Percentiles rank a stretch among this genome's conserved stretches.
These are phyloP conservation scores for Platichthys stellatus DNA, from an alignment of 2,113 vertebrate genomes.

Conservation along the genomic window DNA sequence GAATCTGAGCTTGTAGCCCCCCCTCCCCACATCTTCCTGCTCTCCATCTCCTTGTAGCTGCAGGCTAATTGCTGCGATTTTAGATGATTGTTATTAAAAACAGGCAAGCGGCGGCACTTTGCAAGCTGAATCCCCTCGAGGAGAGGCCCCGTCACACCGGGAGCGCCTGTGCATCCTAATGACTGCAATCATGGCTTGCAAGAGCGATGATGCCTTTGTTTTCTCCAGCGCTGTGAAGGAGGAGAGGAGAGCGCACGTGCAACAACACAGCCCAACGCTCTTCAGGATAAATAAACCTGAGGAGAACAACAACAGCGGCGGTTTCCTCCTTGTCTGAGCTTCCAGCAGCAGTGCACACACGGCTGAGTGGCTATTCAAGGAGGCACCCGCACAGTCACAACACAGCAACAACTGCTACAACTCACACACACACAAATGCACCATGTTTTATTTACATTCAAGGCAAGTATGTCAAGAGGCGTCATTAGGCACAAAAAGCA, in stretches of 20 bases:
- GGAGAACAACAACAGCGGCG: conserved; percentile 34
- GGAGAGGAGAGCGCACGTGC: conserved; percentile 53
- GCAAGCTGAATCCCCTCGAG: conserved; percentile 67
- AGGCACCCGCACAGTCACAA: background rate
- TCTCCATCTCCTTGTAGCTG: conserved; percentile 72
- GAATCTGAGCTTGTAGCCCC: conserved; percentile 50
- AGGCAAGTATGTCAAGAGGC: conserved; percentile 17
- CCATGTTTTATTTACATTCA: background rate
- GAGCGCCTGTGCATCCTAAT: conserved; percentile 73
- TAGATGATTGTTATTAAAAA: conserved; percentile 84
- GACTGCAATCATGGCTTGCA: conserved; percentile 74
- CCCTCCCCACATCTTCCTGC: conserved; percentile 24
- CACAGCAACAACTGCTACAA: conserved; percentile 3
- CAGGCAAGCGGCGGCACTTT: conserved; percentile 69
- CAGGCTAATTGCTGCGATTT: conserved; percentile 82
- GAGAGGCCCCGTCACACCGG: conserved; percentile 64
- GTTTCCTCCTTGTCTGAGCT: conserved; percentile 3
- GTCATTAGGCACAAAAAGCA: conserved; percentile 10
- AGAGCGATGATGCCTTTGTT: conserved; percentile 70
- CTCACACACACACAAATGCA: conserved; percentile 7
- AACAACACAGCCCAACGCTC: conserved; percentile 50
- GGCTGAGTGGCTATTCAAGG: conserved; percentile 14
- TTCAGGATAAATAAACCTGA: conserved; percentile 57
- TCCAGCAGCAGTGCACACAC: conserved; percentile 6
- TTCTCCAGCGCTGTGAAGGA: conserved; percentile 63